These are phyloP conservation scores for Campylomormyrus tamandua DNA, from an alignment of 2,113 vertebrate species.

Conservation along the genomic window DNA sequence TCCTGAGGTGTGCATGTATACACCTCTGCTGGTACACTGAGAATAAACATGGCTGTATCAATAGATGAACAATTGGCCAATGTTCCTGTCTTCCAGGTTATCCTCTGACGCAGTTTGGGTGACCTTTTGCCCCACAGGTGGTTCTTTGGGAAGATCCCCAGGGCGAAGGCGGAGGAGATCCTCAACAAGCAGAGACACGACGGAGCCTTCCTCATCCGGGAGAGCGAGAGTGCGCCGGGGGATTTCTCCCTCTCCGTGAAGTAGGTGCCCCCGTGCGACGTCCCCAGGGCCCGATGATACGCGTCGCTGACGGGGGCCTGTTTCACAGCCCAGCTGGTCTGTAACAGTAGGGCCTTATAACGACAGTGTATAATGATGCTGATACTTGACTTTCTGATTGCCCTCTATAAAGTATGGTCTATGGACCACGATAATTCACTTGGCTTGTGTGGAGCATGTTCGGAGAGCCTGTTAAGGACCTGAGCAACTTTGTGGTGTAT, in stretches of 20 bases:
- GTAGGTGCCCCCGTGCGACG: slow-evolving; percentile 59
- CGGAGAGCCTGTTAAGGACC: not conserved
- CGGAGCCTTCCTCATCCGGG: slow-evolving; percentile 93
- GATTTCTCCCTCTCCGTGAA: slow-evolving; percentile 98
- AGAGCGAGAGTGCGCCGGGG: slow-evolving; percentile 96
- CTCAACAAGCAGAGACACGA: slow-evolving; percentile 96
- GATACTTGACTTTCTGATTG: not conserved
- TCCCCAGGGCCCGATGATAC: too few relatives aligned
- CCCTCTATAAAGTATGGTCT: not conserved
- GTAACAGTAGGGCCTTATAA: not conserved
- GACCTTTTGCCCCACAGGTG: slow-evolving; percentile 62
- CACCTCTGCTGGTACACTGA: not conserved
- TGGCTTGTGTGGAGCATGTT: not conserved
- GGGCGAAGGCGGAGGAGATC: slow-evolving; percentile 97
- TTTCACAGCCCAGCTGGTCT: not conserved
- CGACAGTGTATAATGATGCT: not conserved
- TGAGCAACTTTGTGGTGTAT: not conserved
- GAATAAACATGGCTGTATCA: not conserved
- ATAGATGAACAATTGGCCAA: not conserved
- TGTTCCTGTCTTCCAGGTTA: not conserved
- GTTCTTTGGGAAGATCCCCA: slow-evolving; percentile 98
- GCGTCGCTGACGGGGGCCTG: not conserved
- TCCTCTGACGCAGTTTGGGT: not conserved
- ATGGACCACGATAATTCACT: not conserved
- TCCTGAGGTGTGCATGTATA: not conserved